A percentile compares a stretch with the other conserved stretches of the same genome.
These are phyloP conservation scores for Lacanobia oleracea DNA, from an alignment of 2,888 invertebrate genomes.

Conservation along the genomic window DNA sequence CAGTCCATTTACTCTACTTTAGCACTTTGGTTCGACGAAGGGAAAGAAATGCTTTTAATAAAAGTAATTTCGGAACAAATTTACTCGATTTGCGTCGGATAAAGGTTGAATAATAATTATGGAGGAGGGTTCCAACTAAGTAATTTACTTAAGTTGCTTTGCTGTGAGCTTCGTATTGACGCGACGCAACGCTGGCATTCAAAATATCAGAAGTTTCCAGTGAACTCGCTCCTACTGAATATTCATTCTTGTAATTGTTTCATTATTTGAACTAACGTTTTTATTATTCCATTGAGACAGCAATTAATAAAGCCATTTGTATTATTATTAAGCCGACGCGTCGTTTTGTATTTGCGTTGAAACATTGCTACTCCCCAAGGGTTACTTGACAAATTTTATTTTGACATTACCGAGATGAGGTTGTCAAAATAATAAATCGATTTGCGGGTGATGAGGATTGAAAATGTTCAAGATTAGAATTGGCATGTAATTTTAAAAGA, in stretches of 20 bases:
- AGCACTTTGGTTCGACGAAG: conserved; percentile 85
- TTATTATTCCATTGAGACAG: conserved; percentile 64
- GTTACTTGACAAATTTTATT: conserved; percentile 55
- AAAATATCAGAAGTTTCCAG: conserved; percentile 74
- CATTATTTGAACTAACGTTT: conserved; percentile 67
- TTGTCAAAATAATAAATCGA: conserved; percentile 58
- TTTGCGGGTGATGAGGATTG: conserved; percentile 33
- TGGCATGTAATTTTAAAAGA: conserved; percentile 19
- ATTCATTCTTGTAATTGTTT: conserved; percentile 73
- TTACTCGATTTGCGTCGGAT: conserved; percentile 85
- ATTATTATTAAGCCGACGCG: conserved; percentile 43
- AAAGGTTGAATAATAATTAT: conserved; percentile 88
- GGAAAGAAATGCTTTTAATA: conserved; percentile 89
- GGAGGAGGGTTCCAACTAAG: conserved; percentile 70
- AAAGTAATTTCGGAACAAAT: conserved; percentile 87
- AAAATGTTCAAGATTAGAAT: conserved; percentile 24
- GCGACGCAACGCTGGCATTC: conserved; percentile 64
- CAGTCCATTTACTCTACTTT: conserved; percentile 88
- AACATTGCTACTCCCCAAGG: conserved; percentile 42
- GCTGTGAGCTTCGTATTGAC: conserved; percentile 69
- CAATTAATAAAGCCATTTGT: conserved; percentile 43
- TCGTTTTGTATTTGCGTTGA: conserved; percentile 44
- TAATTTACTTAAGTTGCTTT: conserved; percentile 82
- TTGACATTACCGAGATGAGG: conserved; percentile 44
- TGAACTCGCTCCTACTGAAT: conserved; percentile 71